These are phyloP conservation scores for Melanogrammus aeglefinus DNA, from an alignment of 2,797 vertebrate genomes.

Conservation along the genomic window DNA sequence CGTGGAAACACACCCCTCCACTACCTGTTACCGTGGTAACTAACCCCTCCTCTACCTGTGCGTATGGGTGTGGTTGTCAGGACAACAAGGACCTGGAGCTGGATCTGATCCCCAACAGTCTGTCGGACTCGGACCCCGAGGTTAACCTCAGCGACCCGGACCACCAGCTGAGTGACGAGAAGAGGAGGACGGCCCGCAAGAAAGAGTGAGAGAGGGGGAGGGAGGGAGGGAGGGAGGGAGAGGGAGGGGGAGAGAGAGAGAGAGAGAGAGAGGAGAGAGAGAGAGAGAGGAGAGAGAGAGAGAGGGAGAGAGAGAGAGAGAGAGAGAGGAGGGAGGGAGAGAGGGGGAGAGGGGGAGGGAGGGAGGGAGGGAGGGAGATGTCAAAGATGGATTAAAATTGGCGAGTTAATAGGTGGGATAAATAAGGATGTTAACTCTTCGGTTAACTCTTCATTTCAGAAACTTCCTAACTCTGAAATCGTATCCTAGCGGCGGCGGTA, in stretches of 20 bases:
- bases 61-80: slow-evolving; percentile 56
- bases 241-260: no score
- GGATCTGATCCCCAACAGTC: slow-evolving; percentile 93
- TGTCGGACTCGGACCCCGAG: slow-evolving; percentile 92
- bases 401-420: no score
- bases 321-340: no score
- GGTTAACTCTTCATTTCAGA: no score
- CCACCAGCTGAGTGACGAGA: slow-evolving; percentile 94
- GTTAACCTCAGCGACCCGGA: slow-evolving; percentile 92
- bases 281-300: slow-evolving; percentile 63
- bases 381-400: no score
- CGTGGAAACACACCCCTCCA: no score
- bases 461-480: no score
- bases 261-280: no score
- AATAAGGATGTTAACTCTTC: no score
- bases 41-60: not conserved
- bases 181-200: slow-evolving; percentile 92
- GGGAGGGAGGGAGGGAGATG: slow-evolving; percentile 40
- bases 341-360: slow-evolving; percentile 81
- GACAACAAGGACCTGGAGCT: slow-evolving; percentile 93
- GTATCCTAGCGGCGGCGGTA: no score
- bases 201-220: slow-evolving; percentile 81
- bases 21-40: not conserved
- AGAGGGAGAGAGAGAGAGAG: slow-evolving; percentile 81
- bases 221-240: no score